Conservation (phyloP, 2,888 invertebrate genomes). For the Petrophora chlorosata region DNA sequence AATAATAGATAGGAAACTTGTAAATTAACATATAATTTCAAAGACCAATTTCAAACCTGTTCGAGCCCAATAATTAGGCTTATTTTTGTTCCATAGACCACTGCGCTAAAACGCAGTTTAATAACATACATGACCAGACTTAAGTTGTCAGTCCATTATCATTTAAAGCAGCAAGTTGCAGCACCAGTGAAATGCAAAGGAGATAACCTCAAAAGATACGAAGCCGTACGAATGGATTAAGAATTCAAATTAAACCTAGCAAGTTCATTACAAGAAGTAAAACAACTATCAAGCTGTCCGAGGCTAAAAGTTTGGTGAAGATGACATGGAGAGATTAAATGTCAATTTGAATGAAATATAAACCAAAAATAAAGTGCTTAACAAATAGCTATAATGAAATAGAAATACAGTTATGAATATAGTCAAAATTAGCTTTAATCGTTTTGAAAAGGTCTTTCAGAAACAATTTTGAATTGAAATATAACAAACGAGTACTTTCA, state of each 20-base stretch:
- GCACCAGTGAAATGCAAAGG: constrained; percentile 4
- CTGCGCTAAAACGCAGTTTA: constrained; percentile 1
- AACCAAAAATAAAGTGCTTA: no score
- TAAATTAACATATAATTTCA: no score
- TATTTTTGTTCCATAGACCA: no score
- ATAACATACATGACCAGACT: constrained; percentile 4
- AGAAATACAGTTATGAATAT: not conserved
- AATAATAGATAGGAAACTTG: no score
- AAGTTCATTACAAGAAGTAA: not conserved
- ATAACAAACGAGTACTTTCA: no score
- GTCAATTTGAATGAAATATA: constrained; percentile 24
- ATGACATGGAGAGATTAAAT: constrained; percentile 28
- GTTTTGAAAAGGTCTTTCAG: no score
- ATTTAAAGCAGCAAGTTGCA: constrained; percentile 13
- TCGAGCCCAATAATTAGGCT: no score
- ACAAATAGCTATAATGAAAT: constrained; percentile 5
- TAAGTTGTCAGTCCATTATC: constrained; percentile 15
- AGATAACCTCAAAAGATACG: constrained; percentile 20
- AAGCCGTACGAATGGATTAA: constrained; percentile 8
- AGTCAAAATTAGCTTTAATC: not conserved
- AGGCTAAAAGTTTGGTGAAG: constrained; percentile 19
- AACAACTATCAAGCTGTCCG: constrained; percentile 8
- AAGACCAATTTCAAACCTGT: no score
- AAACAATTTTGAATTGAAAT: no score
- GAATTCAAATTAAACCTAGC: constrained; percentile 11